Evolutionary conservation across 2,113 vertebrate genomes (phyloP).

Genomic region (Ictidomys tridecemlineatus): DNA sequence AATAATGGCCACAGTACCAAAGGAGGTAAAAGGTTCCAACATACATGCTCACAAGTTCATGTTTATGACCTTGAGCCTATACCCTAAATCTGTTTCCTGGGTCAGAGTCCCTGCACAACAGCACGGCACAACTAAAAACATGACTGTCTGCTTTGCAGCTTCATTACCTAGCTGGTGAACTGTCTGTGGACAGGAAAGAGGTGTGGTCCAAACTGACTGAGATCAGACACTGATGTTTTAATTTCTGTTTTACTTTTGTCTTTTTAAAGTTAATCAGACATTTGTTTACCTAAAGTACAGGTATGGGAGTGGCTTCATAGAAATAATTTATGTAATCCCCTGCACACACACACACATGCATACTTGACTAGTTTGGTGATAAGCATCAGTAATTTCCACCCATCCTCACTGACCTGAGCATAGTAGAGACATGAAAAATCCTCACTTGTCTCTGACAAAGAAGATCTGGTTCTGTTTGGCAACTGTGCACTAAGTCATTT

Average conservation of each 20-base stretch:
- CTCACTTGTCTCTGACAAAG: not conserved
- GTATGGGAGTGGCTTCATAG: not conserved
- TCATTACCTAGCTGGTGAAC: not conserved
- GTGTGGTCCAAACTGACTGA: not conserved
- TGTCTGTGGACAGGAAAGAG: not conserved
- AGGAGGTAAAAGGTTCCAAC: no score
- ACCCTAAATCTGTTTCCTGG: no score
- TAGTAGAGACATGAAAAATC: not conserved
- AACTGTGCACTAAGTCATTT: no score
- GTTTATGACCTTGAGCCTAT: no score
- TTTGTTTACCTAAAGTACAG: not conserved
- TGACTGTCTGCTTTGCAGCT: not conserved
- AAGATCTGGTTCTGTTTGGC: no score
- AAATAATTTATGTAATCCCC: not conserved
- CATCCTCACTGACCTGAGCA: not conserved
- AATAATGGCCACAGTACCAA: no score
- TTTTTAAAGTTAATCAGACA: not conserved
- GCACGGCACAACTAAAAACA: not conserved
- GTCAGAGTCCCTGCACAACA: no score
- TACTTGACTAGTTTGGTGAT: not conserved
- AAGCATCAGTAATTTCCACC: not conserved
- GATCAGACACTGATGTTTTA: not conserved
- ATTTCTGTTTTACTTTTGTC: not conserved
- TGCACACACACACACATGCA: not conserved
- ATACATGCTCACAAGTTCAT: no score